phyloP scores from a whole-genome alignment of 2,888 invertebrate genomes.

The Corbicula japonica region DNA sequence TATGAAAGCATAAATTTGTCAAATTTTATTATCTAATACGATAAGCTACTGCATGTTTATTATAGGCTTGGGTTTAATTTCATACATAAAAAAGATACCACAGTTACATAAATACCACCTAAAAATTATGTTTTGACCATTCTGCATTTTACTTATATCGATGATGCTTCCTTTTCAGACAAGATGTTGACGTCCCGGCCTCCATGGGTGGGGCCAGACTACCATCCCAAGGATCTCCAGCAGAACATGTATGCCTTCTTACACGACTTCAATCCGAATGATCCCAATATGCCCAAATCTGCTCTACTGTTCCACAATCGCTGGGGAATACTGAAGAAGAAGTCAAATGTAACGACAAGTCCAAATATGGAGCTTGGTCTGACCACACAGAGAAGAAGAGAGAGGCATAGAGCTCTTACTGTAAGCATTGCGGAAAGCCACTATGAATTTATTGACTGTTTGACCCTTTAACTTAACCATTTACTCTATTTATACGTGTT shows the following conservation, averaged over 20 bases:
- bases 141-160: too few relatives aligned
- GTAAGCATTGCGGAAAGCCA: too few relatives aligned
- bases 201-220: conserved; percentile 83
- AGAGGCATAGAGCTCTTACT: conserved; percentile 75
- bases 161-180: conserved; percentile 39
- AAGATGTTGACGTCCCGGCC: conserved; percentile 73
- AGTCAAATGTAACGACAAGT: conserved; percentile 66
- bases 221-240: conserved; percentile 82
- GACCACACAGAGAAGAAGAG: conserved; percentile 68
- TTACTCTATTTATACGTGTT: too few relatives aligned
- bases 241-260: conserved; percentile 78
- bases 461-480: too few relatives aligned
- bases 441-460: not conserved
- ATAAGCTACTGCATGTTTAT: too few relatives aligned
- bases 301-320: conserved; percentile 80
- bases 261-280: conserved; percentile 82
- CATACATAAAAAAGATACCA: not conserved
- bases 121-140: too few relatives aligned
- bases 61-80: not conserved
- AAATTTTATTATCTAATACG: too few relatives aligned
- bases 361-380: conserved; percentile 78
- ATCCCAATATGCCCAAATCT: conserved; percentile 79
- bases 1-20: too few relatives aligned
- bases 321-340: conserved; percentile 79
- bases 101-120: too few relatives aligned